A percentile compares a stretch with the other conserved stretches of the same genome.
These are phyloP conservation scores for Metaphire vulgaris DNA, from an alignment of 1,140 invertebrate genomes.

Conservation along the genomic window DNA sequence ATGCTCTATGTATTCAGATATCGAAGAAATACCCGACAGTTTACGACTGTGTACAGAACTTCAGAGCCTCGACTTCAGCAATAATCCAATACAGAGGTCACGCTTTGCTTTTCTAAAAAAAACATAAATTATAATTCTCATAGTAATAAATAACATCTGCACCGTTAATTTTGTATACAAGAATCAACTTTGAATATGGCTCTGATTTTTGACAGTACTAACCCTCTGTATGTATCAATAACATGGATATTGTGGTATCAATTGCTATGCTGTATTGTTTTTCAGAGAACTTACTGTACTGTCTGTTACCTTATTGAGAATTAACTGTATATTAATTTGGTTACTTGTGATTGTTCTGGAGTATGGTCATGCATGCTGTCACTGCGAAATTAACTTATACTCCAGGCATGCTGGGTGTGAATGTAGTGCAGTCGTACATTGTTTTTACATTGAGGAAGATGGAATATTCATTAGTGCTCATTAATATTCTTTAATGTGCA, in stretches of 20 bases:
- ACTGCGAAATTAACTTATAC: no score
- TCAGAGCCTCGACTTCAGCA: constrained; percentile 92
- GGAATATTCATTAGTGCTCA: background rate
- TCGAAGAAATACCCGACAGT: constrained; percentile 93
- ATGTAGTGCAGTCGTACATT: no score
- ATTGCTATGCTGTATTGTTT: no score
- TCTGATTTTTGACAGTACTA: background rate
- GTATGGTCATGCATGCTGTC: no score
- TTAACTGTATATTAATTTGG: no score
- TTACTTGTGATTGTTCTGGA: no score
- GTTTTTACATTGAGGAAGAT: background rate
- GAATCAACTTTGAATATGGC: background rate
- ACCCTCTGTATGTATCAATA: no score
- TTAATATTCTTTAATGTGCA: background rate
- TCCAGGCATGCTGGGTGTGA: no score
- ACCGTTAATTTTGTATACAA: background rate
- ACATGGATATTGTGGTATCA: no score
- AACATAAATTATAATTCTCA: no score
- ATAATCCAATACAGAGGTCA: constrained; percentile 81
- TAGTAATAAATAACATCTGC: background rate
- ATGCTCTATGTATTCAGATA: constrained; percentile 65
- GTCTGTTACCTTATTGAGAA: no score
- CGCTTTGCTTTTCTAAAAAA: background rate
- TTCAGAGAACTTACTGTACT: no score
- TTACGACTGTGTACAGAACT: constrained; percentile 86